phyloP scores from a whole-genome alignment of 2,797 vertebrate genomes.

The Gallinago solitaria region DNA sequence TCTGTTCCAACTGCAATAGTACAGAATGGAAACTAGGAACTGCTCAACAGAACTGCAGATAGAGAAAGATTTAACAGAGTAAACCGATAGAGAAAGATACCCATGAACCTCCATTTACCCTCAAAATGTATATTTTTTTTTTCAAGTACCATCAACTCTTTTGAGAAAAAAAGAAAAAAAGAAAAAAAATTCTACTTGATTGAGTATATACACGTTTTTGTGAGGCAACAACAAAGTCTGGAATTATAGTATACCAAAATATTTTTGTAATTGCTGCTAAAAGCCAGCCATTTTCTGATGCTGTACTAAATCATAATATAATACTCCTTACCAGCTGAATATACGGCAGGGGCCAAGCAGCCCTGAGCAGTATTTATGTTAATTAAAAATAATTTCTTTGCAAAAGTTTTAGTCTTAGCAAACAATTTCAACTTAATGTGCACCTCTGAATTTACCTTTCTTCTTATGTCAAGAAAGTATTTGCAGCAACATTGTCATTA shows the following conservation, averaged over 20 bases:
- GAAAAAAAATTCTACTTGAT: neutral
- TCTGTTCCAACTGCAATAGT: neutral
- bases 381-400: conserved; percentile 59
- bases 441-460: conserved; percentile 58
- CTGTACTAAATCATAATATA: neutral
- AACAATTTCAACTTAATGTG: conserved; percentile 37
- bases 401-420: conserved; percentile 33
- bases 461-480: conserved; percentile 64
- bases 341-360: neutral
- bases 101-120: neutral
- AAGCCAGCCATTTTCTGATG: neutral
- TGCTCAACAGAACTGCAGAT: neutral
- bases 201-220: neutral
- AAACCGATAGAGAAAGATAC: neutral
- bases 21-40: neutral
- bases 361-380: conserved; percentile 28
- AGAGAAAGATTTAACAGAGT: neutral
- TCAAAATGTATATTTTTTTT: neutral
- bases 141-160: neutral
- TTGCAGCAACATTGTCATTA: conserved; percentile 65
- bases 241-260: neutral
- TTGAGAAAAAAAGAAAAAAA: neutral
- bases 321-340: neutral
- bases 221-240: neutral
- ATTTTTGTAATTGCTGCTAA: neutral